Evolutionary conservation across 2,113 vertebrate genomes (phyloP).

Genomic region (Megalops atlanticus): DNA sequence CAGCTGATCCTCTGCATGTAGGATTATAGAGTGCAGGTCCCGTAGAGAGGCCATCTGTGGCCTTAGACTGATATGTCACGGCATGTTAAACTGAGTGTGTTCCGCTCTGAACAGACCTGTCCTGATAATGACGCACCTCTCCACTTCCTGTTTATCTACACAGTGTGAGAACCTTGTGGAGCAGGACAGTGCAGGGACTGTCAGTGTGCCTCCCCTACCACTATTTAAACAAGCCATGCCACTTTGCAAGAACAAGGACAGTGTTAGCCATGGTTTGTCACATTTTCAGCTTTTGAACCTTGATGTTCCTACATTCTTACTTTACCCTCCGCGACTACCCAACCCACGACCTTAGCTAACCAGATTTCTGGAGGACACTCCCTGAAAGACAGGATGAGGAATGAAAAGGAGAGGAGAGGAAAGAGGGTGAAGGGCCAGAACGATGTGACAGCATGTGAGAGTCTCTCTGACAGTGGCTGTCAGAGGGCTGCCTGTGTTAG

Average conservation of each 20-base stretch:
- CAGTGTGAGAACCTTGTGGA: too few species aligned
- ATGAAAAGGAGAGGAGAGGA: background rate
- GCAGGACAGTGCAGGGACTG: too few species aligned
- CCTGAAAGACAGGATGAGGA: background rate
- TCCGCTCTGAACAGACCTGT: background rate
- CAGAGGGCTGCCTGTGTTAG: background rate
- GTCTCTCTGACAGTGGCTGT: background rate
- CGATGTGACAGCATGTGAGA: background rate
- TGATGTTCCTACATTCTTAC: too few species aligned
- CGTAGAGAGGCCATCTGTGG: constrained; percentile 71
- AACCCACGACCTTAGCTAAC: background rate
- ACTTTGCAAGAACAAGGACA: too few species aligned
- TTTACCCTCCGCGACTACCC: background rate
- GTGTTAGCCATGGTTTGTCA: too few species aligned
- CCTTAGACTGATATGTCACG: constrained; percentile 42
- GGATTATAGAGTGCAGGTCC: constrained; percentile 51
- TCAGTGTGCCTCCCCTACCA: too few species aligned
- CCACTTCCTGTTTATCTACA: background rate
- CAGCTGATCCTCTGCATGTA: constrained; percentile 7
- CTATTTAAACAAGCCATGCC: too few species aligned
- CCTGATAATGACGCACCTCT: background rate
- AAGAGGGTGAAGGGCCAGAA: background rate
- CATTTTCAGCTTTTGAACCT: too few species aligned
- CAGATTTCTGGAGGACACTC: background rate
- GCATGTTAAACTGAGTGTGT: background rate